Evolutionary conservation across 1,140 invertebrate species (phyloP), one percentile per base, ranked within the genome.

Genomic region (Bombus pyrosoma): DNA sequence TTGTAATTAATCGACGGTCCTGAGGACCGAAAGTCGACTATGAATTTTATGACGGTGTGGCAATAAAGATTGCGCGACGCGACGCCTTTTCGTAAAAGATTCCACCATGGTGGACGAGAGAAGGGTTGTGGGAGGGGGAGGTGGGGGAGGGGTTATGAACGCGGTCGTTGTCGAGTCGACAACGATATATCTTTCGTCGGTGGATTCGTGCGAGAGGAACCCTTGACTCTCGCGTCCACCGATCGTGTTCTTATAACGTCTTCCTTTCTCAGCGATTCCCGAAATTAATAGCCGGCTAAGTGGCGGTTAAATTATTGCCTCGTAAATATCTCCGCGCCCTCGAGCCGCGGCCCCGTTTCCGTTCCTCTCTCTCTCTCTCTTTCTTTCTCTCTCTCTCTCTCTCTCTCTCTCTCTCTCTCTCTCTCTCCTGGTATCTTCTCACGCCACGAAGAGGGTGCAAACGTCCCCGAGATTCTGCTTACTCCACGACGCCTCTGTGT

Each of bases 301-400:
- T 94, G 93, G 91, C 93, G 93, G 93, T 93, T 94, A 94, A 94
- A 94, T 93, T 94, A 94, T 94, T 93, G 93, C 93, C 93, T 93
- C 93, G 93, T 94, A 94, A 94, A 94, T 93, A 94, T 94, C 91
- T 93, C 87, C 80, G 75, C 91, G 89, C 92, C 91, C 92, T 90
- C 90, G 79, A 66, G 57, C 75, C 81, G 64, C 87, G 84, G 88
- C 83, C 72, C 87, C 89, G 87, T 89, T 91, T 90, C 89, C 90
- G 89, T 90, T 91, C 84, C 10, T 62, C 87, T 88, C 83, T 85
- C 85, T 37, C 32, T 57, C 28, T 74, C 32, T 15, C 15, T 34
- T 47, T 3, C 18, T 47, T 18, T 25, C 32, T 37, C 73, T 8
- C 43, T 3, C 43, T 28, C 28, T 15, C 32, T 15, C 34, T 22